Conservation (phyloP, 2,888 invertebrate genomes). For the Tipula unca region DNA sequence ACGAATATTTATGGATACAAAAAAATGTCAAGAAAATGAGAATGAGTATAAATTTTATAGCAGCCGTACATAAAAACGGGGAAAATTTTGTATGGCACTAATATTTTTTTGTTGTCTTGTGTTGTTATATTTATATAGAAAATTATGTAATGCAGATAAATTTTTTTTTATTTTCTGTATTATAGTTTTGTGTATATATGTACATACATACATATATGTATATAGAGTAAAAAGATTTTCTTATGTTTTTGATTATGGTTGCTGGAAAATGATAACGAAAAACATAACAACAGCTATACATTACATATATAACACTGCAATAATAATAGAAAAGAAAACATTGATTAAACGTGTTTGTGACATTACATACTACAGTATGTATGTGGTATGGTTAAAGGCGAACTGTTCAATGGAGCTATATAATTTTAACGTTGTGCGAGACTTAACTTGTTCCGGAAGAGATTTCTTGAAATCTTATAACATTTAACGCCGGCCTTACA, state of each 20-base stretch:
- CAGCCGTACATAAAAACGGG: not conserved
- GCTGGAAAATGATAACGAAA: not conserved
- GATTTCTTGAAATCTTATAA: too few species aligned
- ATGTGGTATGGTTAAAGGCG: too few species aligned
- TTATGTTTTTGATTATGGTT: not conserved
- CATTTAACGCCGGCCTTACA: too few species aligned
- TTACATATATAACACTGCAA: not conserved
- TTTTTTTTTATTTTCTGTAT: not conserved
- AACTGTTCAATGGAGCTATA: too few species aligned
- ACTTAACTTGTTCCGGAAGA: too few species aligned
- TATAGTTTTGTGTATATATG: not conserved
- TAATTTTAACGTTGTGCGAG: too few species aligned
- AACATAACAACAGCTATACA: not conserved
- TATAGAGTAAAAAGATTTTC: not conserved
- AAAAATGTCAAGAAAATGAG: not conserved
- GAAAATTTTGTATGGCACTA: not conserved
- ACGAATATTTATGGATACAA: not conserved
- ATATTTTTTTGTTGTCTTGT: not conserved
- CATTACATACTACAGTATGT: not conserved
- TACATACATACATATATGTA: too few species aligned
- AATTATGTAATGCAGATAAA: not conserved
- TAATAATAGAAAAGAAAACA: not conserved
- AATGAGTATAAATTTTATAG: not conserved
- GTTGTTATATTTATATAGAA: not conserved
- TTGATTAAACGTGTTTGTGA: slow-evolving; percentile 4